Evolutionary conservation across 1,140 invertebrate species (phyloP).

Genomic region (Camponotus pennsylvanicus): DNA sequence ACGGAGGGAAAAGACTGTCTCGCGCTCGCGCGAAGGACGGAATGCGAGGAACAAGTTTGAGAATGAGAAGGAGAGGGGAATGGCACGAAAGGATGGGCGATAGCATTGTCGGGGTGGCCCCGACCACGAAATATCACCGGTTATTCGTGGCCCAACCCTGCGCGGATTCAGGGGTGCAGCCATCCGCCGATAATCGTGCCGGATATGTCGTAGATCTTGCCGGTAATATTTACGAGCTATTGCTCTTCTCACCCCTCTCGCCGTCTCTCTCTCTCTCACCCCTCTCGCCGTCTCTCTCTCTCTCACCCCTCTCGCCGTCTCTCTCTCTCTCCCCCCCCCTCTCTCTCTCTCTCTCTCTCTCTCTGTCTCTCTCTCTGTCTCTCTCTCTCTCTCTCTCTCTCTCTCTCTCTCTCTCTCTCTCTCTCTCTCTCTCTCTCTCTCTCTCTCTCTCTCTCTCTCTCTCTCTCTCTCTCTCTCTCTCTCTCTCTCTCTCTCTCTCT

Average conservation of each 20-base stretch:
- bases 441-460: conserved; percentile 1
- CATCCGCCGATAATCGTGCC: conserved; percentile 72
- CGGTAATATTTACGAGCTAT: conserved; percentile 70
- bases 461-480: conserved; percentile 26
- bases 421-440: conserved; percentile 24
- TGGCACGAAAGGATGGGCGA: conserved; percentile 62
- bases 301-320: too few species aligned
- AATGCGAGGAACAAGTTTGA: conserved; percentile 59
- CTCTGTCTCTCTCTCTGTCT: too few species aligned
- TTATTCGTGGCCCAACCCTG: conserved; percentile 68
- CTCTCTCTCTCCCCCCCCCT: conserved; percentile 30
- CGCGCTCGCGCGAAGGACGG: conserved; percentile 28
- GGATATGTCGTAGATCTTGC: conserved; percentile 74
- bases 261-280: conserved; percentile 25
- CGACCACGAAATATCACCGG: conserved; percentile 74
- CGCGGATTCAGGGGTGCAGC: conserved; percentile 63
- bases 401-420: conserved; percentile 17
- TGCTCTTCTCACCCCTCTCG: conserved; percentile 13
- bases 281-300: too few species aligned
- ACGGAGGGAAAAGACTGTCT: not conserved
- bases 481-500: conserved; percentile 10
- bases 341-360: conserved; percentile 6
- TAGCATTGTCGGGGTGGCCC: conserved; percentile 71
- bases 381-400: conserved; percentile 10
- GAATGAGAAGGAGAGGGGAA: conserved; percentile 49